These are phyloP conservation scores for Ruditapes philippinarum DNA, from an alignment of 1,140 invertebrate species.

Conservation along the genomic window DNA sequence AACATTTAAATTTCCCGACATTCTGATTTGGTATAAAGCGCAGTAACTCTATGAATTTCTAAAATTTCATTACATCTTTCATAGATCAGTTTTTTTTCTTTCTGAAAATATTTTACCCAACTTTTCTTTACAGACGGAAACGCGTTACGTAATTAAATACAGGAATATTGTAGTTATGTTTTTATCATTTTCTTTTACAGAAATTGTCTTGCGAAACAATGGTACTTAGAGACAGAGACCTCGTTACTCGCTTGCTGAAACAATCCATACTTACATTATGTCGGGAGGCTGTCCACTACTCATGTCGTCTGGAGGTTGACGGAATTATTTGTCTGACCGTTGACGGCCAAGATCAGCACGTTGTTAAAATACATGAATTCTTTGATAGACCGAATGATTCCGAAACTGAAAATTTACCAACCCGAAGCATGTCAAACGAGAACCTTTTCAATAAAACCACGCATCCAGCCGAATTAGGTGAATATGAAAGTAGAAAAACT, in stretches of 20 bases:
- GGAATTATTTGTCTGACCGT: constrained; percentile 80
- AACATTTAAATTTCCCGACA: no score
- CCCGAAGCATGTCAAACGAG: not conserved
- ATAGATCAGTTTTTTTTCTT: no score
- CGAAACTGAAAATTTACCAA: not conserved
- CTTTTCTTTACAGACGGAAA: no score
- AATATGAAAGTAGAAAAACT: constrained; percentile 5
- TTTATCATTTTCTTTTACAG: no score
- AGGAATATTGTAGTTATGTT: no score
- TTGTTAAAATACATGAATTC: constrained; percentile 79
- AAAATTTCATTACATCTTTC: no score
- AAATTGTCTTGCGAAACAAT: no score
- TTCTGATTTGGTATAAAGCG: no score
- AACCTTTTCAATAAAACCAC: not conserved
- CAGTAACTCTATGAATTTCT: no score
- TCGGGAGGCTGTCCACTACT: constrained; percentile 73
- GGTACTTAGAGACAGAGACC: constrained; percentile 62
- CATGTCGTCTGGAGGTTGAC: constrained; percentile 75
- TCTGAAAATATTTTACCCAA: no score
- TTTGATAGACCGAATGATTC: not conserved
- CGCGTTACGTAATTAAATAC: no score
- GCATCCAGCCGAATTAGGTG: not conserved
- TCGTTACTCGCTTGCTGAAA: constrained; percentile 75
- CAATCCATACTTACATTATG: constrained; percentile 80
- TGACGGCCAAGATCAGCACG: constrained; percentile 75